phyloP scores from a whole-genome alignment of 2,888 invertebrate species.

The Cosmia trapezina region DNA sequence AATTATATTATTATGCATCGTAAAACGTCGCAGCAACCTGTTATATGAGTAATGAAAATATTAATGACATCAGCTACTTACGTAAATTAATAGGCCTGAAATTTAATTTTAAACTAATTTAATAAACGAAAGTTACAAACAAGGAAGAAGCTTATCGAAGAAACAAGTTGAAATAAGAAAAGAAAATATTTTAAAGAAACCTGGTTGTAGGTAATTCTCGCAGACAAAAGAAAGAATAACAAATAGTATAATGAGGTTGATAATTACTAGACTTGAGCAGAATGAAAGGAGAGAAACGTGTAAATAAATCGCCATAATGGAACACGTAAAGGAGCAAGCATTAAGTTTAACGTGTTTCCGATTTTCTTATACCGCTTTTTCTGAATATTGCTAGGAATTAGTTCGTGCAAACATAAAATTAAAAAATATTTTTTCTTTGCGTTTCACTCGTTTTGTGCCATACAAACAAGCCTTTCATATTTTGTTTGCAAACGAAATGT shows the following conservation, averaged over 20 bases:
- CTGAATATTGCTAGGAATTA: constrained; percentile 35
- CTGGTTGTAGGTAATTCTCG: background rate
- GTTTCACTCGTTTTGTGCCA: background rate
- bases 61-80: constrained; percentile 50
- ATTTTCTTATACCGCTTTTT: constrained; percentile 64
- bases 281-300: constrained; percentile 47
- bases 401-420: constrained; percentile 34
- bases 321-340: constrained; percentile 60
- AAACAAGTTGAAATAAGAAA: background rate
- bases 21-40: constrained; percentile 42
- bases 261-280: constrained; percentile 31
- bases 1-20: constrained; percentile 10
- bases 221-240: background rate
- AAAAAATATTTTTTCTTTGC: constrained; percentile 22
- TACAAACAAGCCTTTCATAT: background rate
- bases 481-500: background rate
- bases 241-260: background rate
- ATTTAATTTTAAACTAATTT: constrained; percentile 5
- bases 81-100: constrained; percentile 17
- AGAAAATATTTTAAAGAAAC: background rate
- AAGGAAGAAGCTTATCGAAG: background rate
- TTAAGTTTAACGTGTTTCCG: constrained; percentile 70
- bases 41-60: constrained; percentile 43
- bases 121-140: background rate
- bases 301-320: constrained; percentile 61